These are phyloP conservation scores for Hirudinaria manillensis DNA, from an alignment of 2,888 invertebrate species.

Conservation along the genomic window DNA sequence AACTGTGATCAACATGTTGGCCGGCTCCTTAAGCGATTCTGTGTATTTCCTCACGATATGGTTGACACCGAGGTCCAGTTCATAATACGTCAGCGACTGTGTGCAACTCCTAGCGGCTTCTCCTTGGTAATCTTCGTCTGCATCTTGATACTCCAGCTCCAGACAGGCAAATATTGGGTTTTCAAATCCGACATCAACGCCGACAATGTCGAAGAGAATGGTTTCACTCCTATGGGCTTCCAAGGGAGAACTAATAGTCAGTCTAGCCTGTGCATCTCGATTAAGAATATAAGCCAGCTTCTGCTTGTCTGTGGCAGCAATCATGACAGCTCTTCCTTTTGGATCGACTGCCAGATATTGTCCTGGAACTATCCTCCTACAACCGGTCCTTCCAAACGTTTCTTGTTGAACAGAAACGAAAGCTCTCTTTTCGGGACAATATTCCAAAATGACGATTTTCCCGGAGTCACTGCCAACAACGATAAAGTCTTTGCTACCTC, in stretches of 20 bases:
- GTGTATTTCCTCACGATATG: slow-evolving; percentile 98
- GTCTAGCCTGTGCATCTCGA: slow-evolving; percentile 89
- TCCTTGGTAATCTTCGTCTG: slow-evolving; percentile 90
- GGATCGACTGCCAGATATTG: slow-evolving; percentile 98
- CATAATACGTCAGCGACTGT: slow-evolving; percentile 94
- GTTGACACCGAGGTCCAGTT: slow-evolving; percentile 91
- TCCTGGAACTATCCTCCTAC: slow-evolving; percentile 93
- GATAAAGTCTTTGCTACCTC: slow-evolving; percentile 96
- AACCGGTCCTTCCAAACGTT: slow-evolving; percentile 98
- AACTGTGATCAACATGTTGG: slow-evolving; percentile 83
- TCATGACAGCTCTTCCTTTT: slow-evolving; percentile 96
- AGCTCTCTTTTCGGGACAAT: slow-evolving; percentile 80
- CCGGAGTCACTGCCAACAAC: slow-evolving; percentile 97
- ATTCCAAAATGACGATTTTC: slow-evolving; percentile 92
- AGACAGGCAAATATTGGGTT: slow-evolving; percentile 99
- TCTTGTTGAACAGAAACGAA: slow-evolving; percentile 87
- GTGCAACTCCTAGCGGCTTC: slow-evolving; percentile 93
- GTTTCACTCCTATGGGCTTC: slow-evolving; percentile 99
- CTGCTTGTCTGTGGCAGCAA: slow-evolving; percentile 96
- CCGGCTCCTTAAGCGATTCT: slow-evolving; percentile 94
- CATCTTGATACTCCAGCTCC: slow-evolving; percentile 98
- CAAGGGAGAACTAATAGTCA: slow-evolving; percentile 95
- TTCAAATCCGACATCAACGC: slow-evolving; percentile 94
- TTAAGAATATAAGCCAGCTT: slow-evolving; percentile 97
- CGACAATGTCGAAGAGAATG: slow-evolving; percentile 93